phyloP scores from a whole-genome alignment of 2,797 vertebrate genomes.

The Hypotaenidia okinawae region DNA sequence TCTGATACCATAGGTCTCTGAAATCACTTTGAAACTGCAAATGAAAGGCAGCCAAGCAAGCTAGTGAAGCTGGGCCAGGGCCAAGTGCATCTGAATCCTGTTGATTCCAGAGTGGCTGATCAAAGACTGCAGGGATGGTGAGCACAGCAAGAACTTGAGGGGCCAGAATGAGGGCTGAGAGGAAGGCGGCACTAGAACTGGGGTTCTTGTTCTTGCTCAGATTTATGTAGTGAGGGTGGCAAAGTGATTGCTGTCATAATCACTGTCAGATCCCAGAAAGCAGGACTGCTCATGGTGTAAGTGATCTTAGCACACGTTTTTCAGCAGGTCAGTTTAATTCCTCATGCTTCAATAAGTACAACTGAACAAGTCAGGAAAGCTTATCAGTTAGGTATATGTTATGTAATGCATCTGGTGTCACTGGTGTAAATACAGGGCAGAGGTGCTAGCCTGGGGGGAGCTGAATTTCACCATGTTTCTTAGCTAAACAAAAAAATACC shows the following conservation, averaged over 20 bases:
- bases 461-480: not conserved
- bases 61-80: not conserved
- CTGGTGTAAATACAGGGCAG: not conserved
- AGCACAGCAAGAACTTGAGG: not conserved
- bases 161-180: not conserved
- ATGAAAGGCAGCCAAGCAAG: conserved; percentile 4
- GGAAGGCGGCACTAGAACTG: not conserved
- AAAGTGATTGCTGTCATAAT: not conserved
- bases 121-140: not conserved
- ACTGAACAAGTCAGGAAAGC: not conserved
- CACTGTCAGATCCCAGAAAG: not conserved
- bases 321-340: not conserved
- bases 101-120: not conserved
- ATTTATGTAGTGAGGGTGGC: not conserved
- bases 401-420: not conserved
- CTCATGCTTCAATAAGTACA: not conserved
- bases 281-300: not conserved
- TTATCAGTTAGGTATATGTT: not conserved
- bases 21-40: conserved; percentile 26
- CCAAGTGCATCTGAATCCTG: not conserved
- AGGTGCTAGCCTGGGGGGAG: not conserved
- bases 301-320: not conserved
- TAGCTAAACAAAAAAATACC: not conserved
- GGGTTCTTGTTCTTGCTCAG: not conserved
- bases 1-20: not conserved